Base-by-base conservation (phyloP, 1,140 invertebrate species). In the Brachionus plicatilis region DNA sequence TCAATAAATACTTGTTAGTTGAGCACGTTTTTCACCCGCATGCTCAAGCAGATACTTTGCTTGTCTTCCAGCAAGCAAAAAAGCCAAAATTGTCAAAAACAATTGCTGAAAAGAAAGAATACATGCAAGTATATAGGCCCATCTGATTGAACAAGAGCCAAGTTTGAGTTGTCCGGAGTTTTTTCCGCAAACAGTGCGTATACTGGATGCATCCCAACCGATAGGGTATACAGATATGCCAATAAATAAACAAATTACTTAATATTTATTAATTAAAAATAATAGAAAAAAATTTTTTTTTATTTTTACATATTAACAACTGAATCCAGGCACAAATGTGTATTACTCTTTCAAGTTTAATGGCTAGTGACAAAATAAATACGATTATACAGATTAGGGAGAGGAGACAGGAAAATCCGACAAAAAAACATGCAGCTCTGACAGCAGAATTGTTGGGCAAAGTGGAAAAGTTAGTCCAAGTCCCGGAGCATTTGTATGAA, bases 301-400 rank as follows among this genome's bases (percentile, higher is more conserved):
- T 11, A 24, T 17, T 83, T 66, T 92, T 90, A 98, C 96, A 95
- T 90, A 95, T 95, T 86, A 96, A 90, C 8, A 96, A 90, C 90
- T 98, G 96, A 90, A 97, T 92, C 94, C 94, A 96, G 33, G 93
- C 96, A 88, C 95, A 97, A 76, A 97, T 92, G 87, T 95, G 93
- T 88, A 96, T 96, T 12, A 97, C 95, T 9, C 94, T 95, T 3
- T 94, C 95, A 86, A 94, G 94, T 89, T 95, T 94, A 89, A 98
- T 95, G 90, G 97, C 94, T 90, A 98, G 96, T 86, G 97, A 92
- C 17, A 98, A 90, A 92, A 98, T 93, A 66, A 93, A 92, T 88
- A 93, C 94, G 20, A 87, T 68, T 85, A 97, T 94, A 37, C 94
- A 94, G 85, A 97, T 88, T 72, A 96, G 90, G 68, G 95, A 93